Evolutionary conservation across 53 echinoderm and acorn worm species (phyloP).

Genomic region (Luidia sarsii): DNA sequence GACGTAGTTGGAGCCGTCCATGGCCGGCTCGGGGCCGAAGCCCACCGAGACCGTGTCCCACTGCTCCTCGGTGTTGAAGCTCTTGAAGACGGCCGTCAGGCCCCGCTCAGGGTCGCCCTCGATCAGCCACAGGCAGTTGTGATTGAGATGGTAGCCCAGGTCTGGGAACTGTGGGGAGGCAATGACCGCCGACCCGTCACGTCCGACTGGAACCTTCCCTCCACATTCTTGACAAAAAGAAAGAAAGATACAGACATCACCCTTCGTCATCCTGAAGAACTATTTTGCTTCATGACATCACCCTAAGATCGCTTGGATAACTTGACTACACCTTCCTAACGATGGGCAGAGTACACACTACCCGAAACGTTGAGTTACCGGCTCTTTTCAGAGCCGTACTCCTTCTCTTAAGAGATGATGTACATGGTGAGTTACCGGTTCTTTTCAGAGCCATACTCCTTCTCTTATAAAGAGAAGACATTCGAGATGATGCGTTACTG

Average conservation of each 20-base stretch:
- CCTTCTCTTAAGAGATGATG: no score
- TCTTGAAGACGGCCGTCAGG: conserved; percentile 76
- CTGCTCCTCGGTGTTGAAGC: conserved; percentile 74
- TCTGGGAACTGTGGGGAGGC: conserved; percentile 86
- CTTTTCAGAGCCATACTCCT: no score
- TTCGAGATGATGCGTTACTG: no score
- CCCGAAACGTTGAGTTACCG: no score
- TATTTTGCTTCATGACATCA: not conserved
- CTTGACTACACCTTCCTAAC: no score
- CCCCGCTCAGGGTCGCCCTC: conserved; percentile 57
- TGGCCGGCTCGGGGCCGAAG: conserved; percentile 66
- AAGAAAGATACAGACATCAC: not conserved
- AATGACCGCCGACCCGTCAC: conserved; percentile 71
- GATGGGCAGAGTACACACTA: no score
- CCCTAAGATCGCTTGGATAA: no score
- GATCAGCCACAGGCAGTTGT: conserved; percentile 84
- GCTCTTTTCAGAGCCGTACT: no score
- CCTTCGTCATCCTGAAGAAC: no score
- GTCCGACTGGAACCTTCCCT: conserved; percentile 58
- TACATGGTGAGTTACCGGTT: no score
- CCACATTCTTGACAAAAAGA: conserved; percentile 69
- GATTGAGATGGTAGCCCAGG: conserved; percentile 73
- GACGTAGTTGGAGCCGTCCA: conserved; percentile 83
- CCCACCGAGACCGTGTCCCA: conserved; percentile 81
- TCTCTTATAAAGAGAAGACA: no score